Base-by-base conservation (phyloP, 2,113 vertebrate genomes). In the Genyomyrus donnyi region DNA sequence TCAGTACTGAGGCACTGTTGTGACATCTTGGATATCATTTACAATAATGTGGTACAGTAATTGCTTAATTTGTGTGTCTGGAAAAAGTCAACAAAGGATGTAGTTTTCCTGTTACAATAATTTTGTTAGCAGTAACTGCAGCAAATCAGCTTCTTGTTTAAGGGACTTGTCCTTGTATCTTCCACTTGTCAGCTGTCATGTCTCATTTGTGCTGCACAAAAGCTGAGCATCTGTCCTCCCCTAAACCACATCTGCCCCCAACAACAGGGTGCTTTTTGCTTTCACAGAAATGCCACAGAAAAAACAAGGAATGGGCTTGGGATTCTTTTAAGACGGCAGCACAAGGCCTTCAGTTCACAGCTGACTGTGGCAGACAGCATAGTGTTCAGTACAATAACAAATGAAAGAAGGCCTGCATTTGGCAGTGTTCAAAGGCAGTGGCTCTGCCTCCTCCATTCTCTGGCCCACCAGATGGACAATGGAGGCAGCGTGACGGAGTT, bases 391-490 rank as follows among this genome's bases (percentile, higher is more conserved):
- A 88, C 85, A 90, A 88, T 90, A 58, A 84, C 39, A 84, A 62
- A 35, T 77, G 88, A 84, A 83, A 85, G 49, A 83, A 45, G 42
- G 4, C 89, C 39, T 52, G 87, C 53, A 39, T 84, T 39, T 48
- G 80, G 80, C 19, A 24, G 7, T 85, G 83, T 85, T 24, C 11
- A 24, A 10, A 62, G 87, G 70, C 49, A 27, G 50, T 35, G 48
- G 85, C 48, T 46, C 39, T 53, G 39, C 50, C 31, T 35, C 19
- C 24, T 50, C 42, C 39, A 53, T 88, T 88, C 70, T 88, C 17
- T 46, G 46, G 5, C 35, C 50, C 52, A 24, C 70, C 90, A 90
- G 90, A 90, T 90, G 90, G 90, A 88, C 90, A 90, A 84, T 90
- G 87, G 87, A 88, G 10, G 66, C 66, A n/a, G 39, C n/a, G n/a